These are phyloP conservation scores for Malurus melanocephalus DNA, from an alignment of 2,113 vertebrate species.

Conservation along the genomic window DNA sequence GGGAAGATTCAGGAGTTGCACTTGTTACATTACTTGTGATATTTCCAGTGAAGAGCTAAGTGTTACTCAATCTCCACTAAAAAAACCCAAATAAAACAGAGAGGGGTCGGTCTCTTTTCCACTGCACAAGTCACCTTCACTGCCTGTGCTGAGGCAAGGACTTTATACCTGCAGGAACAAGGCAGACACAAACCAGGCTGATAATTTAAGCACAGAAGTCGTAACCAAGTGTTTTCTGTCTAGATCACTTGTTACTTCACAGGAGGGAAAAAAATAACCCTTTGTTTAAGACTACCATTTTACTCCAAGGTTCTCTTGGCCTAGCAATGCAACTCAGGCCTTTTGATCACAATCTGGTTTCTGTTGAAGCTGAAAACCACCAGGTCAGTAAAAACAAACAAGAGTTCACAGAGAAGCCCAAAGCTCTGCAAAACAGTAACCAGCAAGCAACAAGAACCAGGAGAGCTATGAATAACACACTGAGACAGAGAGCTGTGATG, in stretches of 20 bases:
- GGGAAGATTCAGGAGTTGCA: neutral
- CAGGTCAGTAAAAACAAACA: slow-evolving; percentile 25
- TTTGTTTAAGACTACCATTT: neutral
- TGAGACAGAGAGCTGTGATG: neutral
- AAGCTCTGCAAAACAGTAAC: slow-evolving; percentile 9
- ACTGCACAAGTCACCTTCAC: neutral
- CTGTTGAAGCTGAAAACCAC: neutral
- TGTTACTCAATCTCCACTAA: neutral
- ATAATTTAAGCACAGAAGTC: neutral
- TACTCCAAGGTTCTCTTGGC: neutral
- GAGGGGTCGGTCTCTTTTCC: neutral
- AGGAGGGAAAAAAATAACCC: neutral
- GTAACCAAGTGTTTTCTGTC: neutral
- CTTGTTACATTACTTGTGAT: neutral
- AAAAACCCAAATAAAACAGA: neutral
- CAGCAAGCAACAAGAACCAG: neutral
- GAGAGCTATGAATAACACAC: neutral
- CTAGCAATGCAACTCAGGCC: neutral
- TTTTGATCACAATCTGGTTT: neutral
- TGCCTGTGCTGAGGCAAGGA: neutral
- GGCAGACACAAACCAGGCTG: neutral
- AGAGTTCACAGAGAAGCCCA: neutral
- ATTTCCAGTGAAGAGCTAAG: neutral
- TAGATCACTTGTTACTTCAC: neutral
- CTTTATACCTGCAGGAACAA: neutral